Evolutionary conservation across 30 jellyfish, hydroid and myxozoan species (phyloP).

Genomic region (Cassiopea xamachana): DNA sequence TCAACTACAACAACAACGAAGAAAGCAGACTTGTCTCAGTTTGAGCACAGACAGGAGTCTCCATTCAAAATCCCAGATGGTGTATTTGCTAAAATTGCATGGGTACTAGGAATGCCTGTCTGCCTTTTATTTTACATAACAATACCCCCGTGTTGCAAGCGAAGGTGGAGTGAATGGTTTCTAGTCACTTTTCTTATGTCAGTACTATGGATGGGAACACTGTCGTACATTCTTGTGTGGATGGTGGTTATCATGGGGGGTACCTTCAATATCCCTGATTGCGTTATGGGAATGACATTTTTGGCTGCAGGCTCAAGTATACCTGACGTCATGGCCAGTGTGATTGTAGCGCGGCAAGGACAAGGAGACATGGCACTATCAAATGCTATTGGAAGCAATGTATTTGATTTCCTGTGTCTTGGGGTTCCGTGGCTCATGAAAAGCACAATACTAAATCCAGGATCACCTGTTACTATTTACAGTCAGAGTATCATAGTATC

Average conservation of each 20-base stretch:
- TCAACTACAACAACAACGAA: constrained; percentile 17
- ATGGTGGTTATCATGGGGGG: constrained; percentile 96
- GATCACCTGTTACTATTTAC: constrained; percentile 81
- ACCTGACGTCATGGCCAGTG: constrained; percentile 99
- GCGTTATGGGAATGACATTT: constrained; percentile 99
- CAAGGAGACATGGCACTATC: constrained; percentile 99
- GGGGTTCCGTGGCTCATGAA: constrained; percentile 99
- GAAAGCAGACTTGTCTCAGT: constrained; percentile 83
- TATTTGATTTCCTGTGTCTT: constrained; percentile 96
- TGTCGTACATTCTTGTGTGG: constrained; percentile 97
- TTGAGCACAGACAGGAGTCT: constrained; percentile 94
- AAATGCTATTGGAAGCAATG: constrained; percentile 99
- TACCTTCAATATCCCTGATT: constrained; percentile 97
- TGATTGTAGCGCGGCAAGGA: constrained; percentile 98
- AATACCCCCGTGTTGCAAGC: constrained; percentile 96
- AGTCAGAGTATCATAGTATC: constrained; percentile 93
- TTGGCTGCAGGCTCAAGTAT: constrained; percentile 99
- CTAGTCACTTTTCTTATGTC: constrained; percentile 96
- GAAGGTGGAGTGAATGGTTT: constrained; percentile 94
- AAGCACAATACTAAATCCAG: constrained; percentile 91
- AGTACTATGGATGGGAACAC: constrained; percentile 95
- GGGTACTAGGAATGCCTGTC: constrained; percentile 99
- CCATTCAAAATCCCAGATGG: constrained; percentile 93
- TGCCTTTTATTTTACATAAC: constrained; percentile 87
- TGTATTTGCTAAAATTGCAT: constrained; percentile 67